phyloP scores from a whole-genome alignment of 2,113 vertebrate species.

The Brevimyrus niger region DNA sequence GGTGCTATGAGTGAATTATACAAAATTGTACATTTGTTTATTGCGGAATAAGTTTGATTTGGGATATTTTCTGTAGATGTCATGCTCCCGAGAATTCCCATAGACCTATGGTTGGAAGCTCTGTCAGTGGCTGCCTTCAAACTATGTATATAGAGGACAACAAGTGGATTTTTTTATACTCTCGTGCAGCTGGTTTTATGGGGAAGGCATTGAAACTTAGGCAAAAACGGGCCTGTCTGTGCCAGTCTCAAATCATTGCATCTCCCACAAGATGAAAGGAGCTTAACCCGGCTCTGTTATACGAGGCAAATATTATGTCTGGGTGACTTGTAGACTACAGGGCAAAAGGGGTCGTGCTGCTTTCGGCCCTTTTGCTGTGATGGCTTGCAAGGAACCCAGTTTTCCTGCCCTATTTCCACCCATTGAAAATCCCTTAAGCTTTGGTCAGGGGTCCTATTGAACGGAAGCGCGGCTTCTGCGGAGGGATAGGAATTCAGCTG shows the following conservation, averaged over 20 bases:
- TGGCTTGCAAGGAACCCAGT: not conserved
- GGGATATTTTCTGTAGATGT: not conserved
- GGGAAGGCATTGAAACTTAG: not conserved
- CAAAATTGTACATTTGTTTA: not conserved
- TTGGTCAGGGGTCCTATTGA: not conserved
- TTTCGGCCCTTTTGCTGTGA: not conserved
- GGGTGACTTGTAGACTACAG: constrained; percentile 22
- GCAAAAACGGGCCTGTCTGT: not conserved
- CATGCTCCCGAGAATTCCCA: not conserved
- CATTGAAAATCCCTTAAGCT: constrained; percentile 7
- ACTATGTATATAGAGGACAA: not conserved
- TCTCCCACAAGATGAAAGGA: not conserved
- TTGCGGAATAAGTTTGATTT: not conserved
- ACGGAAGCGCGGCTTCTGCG: constrained; percentile 7
- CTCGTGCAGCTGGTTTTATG: not conserved
- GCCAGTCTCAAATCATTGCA: not conserved
- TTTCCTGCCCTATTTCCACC: not conserved
- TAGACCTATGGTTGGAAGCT: not conserved
- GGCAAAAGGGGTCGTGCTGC: constrained; percentile 51
- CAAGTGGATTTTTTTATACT: not conserved
- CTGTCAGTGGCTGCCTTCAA: not conserved
- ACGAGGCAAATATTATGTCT: not conserved
- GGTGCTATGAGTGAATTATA: not conserved
- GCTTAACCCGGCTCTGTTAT: not conserved
- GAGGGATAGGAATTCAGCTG: constrained; percentile 18